These are phyloP conservation scores for Pollachius pollachius DNA, from an alignment of 2,113 vertebrate species.

Conservation along the genomic window DNA sequence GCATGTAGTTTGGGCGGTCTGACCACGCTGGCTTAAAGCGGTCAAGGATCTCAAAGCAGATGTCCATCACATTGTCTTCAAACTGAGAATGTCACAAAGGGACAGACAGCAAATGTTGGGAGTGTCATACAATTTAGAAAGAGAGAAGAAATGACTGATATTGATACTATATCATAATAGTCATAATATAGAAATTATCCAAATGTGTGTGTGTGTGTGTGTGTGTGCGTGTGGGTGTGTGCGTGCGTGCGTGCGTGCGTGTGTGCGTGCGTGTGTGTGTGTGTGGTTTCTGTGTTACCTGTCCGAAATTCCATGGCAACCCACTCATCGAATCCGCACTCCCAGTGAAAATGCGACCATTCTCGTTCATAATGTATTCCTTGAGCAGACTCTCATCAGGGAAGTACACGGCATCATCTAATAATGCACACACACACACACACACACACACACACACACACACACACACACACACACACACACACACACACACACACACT, in stretches of 20 bases:
- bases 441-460: no score
- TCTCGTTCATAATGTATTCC: conserved; percentile 86
- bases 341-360: conserved; percentile 80
- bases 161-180: background rate
- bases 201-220: background rate
- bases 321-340: conserved; percentile 70
- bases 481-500: no score
- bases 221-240: no score
- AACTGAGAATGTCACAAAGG: conserved; percentile 69
- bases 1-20: conserved; percentile 71
- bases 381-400: conserved; percentile 75
- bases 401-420: conserved; percentile 81
- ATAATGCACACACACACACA: conserved; percentile 2
- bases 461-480: no score
- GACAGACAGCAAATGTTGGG: background rate
- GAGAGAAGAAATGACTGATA: background rate
- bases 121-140: background rate
- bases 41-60: conserved; percentile 83
- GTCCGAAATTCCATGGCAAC: conserved; percentile 84
- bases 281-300: conserved; percentile 64
- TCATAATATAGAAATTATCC: background rate
- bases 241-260: no score
- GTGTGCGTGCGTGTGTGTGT: no score
- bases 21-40: conserved; percentile 75
- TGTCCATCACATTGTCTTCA: conserved; percentile 81